These are phyloP conservation scores for Callochromis pleurospilus DNA, from an alignment of 2,113 vertebrate species.

Conservation along the genomic window DNA sequence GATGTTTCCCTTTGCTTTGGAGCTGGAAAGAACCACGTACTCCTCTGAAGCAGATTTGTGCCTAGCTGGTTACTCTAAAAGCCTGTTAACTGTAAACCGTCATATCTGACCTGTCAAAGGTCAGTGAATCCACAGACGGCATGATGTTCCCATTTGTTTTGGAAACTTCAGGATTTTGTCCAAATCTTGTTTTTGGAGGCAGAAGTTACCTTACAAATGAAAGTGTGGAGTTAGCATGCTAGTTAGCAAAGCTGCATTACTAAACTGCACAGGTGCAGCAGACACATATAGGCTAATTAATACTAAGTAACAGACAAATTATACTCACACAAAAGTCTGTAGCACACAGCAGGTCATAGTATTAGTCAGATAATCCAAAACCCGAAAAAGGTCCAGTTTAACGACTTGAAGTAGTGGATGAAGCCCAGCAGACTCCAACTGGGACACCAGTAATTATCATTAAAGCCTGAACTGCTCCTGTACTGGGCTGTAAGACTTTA, in stretches of 20 bases:
- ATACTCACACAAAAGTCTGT: not conserved
- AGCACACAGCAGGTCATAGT: not conserved
- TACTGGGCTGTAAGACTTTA: not conserved
- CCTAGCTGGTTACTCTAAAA: not conserved
- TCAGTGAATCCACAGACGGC: not conserved
- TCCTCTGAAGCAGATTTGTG: not conserved
- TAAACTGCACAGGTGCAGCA: not conserved
- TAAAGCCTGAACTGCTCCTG: not conserved
- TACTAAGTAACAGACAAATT: not conserved
- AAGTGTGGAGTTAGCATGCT: not conserved
- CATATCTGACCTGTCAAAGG: not conserved
- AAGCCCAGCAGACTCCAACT: not conserved
- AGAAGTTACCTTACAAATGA: not conserved
- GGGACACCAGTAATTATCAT: not conserved
- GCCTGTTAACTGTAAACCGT: rapidly evolving
- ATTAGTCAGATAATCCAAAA: not conserved
- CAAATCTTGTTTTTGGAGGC: not conserved
- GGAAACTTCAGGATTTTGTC: not conserved
- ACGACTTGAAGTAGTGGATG: not conserved
- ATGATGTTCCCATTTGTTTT: not conserved
- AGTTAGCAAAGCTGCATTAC: not conserved
- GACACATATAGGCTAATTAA: not conserved
- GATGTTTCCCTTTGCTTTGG: not conserved
- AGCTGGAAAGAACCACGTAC: not conserved
- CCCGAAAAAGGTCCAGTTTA: not conserved